phyloP scores from a whole-genome alignment of 2,888 invertebrate species.

The Autographa gamma region DNA sequence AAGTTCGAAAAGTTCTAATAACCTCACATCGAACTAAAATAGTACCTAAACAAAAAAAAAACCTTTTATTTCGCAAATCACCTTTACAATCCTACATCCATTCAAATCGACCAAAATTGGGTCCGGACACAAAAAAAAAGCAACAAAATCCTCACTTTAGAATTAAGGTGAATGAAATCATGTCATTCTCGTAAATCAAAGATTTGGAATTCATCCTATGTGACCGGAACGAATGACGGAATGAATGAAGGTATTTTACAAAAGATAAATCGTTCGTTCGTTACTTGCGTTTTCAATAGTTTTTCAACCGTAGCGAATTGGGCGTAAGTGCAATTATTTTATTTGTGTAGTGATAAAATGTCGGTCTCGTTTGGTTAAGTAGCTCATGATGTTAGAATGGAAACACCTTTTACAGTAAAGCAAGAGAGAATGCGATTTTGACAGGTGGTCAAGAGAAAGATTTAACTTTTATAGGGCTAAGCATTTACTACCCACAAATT shows the following conservation, averaged over 20 bases:
- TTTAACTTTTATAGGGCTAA: too few relatives aligned
- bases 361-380: not conserved
- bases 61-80: not conserved
- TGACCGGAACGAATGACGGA: not conserved
- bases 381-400: not conserved
- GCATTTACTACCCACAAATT: too few relatives aligned
- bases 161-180: not conserved
- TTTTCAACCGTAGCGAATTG: not conserved
- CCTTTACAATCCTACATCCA: not conserved
- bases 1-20: too few relatives aligned
- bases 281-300: not conserved
- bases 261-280: not conserved
- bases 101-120: not conserved
- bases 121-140: not conserved
- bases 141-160: not conserved
- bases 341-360: not conserved
- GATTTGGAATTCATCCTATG: not conserved
- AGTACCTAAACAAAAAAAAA: not conserved
- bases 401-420: too few relatives aligned
- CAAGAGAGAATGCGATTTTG: too few relatives aligned
- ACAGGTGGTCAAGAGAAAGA: too few relatives aligned
- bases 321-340: constrained; percentile 2
- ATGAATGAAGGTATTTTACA: not conserved
- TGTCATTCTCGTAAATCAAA: not conserved
- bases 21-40: too few relatives aligned